These are phyloP conservation scores for Thaumatotibia leucotreta DNA, from an alignment of 1,140 invertebrate species.

Conservation along the genomic window DNA sequence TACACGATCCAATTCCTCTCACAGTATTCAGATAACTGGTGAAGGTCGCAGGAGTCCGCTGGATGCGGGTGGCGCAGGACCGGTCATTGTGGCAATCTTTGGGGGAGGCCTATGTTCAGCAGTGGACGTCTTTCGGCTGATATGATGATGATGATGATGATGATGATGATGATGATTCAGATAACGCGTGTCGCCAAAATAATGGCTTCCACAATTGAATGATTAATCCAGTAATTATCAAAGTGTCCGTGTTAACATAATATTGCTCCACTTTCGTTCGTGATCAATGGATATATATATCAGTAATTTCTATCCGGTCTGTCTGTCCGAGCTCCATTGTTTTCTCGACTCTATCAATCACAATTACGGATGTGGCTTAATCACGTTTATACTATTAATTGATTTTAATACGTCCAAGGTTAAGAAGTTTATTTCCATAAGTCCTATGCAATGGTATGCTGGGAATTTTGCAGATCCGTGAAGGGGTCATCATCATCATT, in stretches of 20 bases:
- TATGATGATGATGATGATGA: no score
- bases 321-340: conserved; percentile 36
- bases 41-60: no score
- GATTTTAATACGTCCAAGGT: conserved; percentile 49
- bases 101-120: no score
- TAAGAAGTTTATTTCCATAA: conserved; percentile 20
- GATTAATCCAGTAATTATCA: conserved; percentile 11
- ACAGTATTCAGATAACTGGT: not conserved
- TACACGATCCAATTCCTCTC: not conserved
- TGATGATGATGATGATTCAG: no score
- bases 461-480: conserved; percentile 5
- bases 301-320: conserved; percentile 30
- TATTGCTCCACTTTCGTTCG: conserved; percentile 32
- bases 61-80: no score
- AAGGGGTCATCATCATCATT: no score
- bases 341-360: conserved; percentile 44
- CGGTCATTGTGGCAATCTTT: no score
- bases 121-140: no score
- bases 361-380: conserved; percentile 53
- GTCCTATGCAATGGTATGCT: not conserved
- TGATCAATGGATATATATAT: conserved; percentile 38
- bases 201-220: not conserved
- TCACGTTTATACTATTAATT: conserved; percentile 59
- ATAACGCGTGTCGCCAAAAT: no score
- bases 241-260: conserved; percentile 1